Conservation (phyloP, 2,888 invertebrate genomes). For the Hipparchia sbordonii region DNA sequence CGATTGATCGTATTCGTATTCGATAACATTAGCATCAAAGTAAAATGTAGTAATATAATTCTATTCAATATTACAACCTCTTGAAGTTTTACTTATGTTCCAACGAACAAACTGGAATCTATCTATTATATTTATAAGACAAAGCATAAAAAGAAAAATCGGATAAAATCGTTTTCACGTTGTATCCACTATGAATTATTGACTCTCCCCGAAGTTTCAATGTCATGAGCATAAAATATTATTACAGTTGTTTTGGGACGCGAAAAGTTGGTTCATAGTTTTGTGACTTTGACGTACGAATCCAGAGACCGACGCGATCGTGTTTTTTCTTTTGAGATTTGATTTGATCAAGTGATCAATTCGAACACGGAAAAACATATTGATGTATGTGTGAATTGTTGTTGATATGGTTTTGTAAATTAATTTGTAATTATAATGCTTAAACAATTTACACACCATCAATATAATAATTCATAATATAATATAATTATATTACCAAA, state of each 20-base stretch:
- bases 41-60: no score
- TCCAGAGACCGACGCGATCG: background rate
- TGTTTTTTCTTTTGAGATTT: background rate
- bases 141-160: background rate
- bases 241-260: constrained; percentile 14
- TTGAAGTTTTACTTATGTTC: no score
- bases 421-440: no score
- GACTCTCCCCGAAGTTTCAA: constrained; percentile 13
- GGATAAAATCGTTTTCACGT: background rate
- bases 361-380: background rate
- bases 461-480: no score
- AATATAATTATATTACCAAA: no score
- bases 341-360: background rate
- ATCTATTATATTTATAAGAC: background rate
- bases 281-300: constrained; percentile 19
- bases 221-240: constrained; percentile 22
- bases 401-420: no score
- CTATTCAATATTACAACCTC: no score
- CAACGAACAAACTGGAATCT: no score
- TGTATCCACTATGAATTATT: constrained; percentile 1
- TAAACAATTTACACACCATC: no score
- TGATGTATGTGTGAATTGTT: background rate
- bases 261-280: constrained; percentile 16
- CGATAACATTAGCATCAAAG: no score
- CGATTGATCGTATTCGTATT: no score